phyloP scores from a whole-genome alignment of 1,140 invertebrate species.

The Mizuhopecten yessoensis region DNA sequence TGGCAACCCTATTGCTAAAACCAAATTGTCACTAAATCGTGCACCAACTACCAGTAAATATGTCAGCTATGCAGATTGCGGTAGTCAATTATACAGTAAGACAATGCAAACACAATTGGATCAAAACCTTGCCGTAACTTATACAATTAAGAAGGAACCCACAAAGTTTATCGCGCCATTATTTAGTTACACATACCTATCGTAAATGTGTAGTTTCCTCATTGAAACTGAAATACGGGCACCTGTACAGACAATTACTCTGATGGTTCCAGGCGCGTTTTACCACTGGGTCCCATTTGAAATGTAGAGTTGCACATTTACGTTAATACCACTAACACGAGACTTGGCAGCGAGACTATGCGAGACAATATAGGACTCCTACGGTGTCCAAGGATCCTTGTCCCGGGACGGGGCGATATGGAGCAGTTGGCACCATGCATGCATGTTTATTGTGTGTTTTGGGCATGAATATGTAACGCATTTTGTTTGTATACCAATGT shows the following conservation, averaged over 20 bases:
- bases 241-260: not conserved
- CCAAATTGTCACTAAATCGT: not conserved
- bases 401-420: too few species aligned
- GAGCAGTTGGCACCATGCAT: too few species aligned
- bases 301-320: not conserved
- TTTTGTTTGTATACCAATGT: too few species aligned
- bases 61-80: not conserved
- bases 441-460: too few species aligned
- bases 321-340: not conserved
- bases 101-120: not conserved
- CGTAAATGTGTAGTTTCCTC: constrained; percentile 13
- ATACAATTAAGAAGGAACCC: constrained; percentile 1
- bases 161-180: not conserved
- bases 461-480: too few species aligned
- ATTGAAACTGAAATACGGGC: constrained; percentile 37
- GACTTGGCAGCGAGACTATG: not conserved
- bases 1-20: not conserved
- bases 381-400: too few species aligned
- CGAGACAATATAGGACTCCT: not conserved
- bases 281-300: not conserved
- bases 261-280: not conserved
- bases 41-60: not conserved
- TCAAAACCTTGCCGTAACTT: not conserved
- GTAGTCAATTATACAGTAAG: not conserved
- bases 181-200: not conserved